Evolutionary conservation across 2,797 vertebrate genomes (phyloP).

Genomic region (Trematomus bernacchii): DNA sequence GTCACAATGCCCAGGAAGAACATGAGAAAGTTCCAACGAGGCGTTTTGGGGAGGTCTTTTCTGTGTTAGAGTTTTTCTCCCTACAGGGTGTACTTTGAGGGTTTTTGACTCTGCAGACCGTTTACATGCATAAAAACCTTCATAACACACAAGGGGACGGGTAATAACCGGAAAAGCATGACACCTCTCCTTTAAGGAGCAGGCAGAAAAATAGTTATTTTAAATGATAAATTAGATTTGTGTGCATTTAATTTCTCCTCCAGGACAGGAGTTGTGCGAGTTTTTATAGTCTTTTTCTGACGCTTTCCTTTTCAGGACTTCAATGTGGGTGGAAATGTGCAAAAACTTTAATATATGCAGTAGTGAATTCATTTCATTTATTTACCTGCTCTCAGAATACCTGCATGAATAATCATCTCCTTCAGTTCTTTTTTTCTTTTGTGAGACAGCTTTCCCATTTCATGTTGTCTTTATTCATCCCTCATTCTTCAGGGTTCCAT

Average conservation of each 20-base stretch:
- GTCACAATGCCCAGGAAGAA: too few relatives aligned
- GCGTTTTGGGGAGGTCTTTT: too few relatives aligned
- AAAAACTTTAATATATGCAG: not conserved
- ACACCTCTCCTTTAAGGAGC: too few relatives aligned
- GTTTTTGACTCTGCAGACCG: too few relatives aligned
- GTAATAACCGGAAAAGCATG: too few relatives aligned
- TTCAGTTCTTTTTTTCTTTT: not conserved
- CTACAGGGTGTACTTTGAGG: too few relatives aligned
- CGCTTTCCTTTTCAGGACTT: not conserved
- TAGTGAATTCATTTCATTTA: not conserved
- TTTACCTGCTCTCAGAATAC: not conserved
- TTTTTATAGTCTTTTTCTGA: not conserved
- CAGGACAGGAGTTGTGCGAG: not conserved
- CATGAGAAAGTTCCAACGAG: too few relatives aligned
- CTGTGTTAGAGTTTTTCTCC: too few relatives aligned
- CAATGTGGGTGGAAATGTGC: not conserved
- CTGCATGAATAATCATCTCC: not conserved
- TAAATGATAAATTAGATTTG: not conserved
- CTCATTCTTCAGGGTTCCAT: conserved; percentile 80
- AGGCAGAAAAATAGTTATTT: not conserved
- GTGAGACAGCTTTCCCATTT: not conserved
- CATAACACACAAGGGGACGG: too few relatives aligned
- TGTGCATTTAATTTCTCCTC: not conserved
- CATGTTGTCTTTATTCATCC: not conserved
- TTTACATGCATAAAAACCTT: too few relatives aligned